Percentiles rank a stretch among this genome's conserved stretches.
phyloP scores from a whole-genome alignment of 1,140 invertebrate species.

The Musca domestica region DNA sequence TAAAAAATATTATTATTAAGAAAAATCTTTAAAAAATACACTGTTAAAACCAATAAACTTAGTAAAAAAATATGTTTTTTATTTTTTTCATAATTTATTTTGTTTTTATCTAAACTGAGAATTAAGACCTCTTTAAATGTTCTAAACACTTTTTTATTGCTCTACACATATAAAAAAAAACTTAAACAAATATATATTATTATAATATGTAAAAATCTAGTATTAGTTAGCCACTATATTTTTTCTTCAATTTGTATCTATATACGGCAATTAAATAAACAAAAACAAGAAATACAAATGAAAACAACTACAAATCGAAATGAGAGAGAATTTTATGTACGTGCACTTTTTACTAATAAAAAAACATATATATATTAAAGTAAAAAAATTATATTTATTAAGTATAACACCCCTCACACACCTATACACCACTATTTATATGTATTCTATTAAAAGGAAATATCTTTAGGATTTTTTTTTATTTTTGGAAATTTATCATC shows the following conservation, averaged over 20 bases:
- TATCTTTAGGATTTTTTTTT: too few relatives aligned
- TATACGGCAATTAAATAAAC: neutral
- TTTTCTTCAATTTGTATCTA: slow-evolving; percentile 11
- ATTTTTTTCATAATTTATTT: slow-evolving; percentile 1
- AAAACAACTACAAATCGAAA: neutral
- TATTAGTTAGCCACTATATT: slow-evolving; percentile 8
- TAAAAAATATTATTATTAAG: too few relatives aligned
- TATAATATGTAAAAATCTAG: neutral
- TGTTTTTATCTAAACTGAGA: slow-evolving; percentile 1
- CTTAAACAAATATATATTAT: neutral
- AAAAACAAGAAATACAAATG: slow-evolving; percentile 8
- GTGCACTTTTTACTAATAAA: slow-evolving; percentile 20
- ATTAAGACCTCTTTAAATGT: slow-evolving; percentile 16
- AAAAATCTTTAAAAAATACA: too few relatives aligned
- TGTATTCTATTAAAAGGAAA: too few relatives aligned
- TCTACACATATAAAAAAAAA: neutral
- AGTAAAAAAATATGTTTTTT: neutral
- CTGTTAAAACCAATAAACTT: too few relatives aligned
- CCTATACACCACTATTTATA: too few relatives aligned
- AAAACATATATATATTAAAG: neutral
- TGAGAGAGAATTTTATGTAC: neutral
- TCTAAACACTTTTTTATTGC: slow-evolving; percentile 14
- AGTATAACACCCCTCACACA: too few relatives aligned
- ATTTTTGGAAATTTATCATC: too few relatives aligned
- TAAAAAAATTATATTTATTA: neutral